Conservation (phyloP, 2,888 invertebrate species). For the Phaedon cochleariae region DNA sequence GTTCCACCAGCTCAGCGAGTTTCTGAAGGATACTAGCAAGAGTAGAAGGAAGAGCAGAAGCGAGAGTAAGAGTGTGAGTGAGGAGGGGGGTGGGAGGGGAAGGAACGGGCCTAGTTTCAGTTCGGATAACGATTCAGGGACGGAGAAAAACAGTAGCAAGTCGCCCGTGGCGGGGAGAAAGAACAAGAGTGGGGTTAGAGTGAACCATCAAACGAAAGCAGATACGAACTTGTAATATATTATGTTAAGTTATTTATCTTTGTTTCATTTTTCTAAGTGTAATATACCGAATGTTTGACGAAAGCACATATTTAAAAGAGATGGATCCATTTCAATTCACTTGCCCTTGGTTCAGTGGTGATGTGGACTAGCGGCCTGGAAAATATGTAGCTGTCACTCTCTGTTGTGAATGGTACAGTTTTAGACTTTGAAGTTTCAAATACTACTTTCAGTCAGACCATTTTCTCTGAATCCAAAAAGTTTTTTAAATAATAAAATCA, state of each 20-base stretch:
- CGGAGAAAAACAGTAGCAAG: conserved; percentile 54
- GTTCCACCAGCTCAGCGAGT: conserved; percentile 62
- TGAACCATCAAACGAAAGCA: conserved; percentile 5
- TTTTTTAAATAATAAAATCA: no score
- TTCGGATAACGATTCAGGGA: conserved; percentile 62
- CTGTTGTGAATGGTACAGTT: no score
- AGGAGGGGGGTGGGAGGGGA: conserved; percentile 52
- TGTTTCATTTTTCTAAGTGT: not conserved
- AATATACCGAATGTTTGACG: no score
- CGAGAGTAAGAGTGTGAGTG: conserved; percentile 67
- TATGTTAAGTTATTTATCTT: not conserved
- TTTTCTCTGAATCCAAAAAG: no score
- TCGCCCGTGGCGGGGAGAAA: conserved; percentile 63
- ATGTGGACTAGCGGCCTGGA: no score
- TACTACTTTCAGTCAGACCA: no score
- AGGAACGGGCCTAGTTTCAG: conserved; percentile 50
- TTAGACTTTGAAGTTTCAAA: no score
- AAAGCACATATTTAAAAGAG: no score
- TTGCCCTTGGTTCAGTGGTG: no score
- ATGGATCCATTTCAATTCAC: no score
- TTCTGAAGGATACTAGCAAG: conserved; percentile 52
- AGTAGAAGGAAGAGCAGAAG: conserved; percentile 75
- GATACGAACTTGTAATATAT: not conserved
- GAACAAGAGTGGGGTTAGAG: conserved; percentile 28
- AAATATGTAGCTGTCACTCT: no score